These are phyloP conservation scores for Stenopsyche tienmushanensis DNA, from an alignment of 1,140 invertebrate genomes.

Conservation along the genomic window DNA sequence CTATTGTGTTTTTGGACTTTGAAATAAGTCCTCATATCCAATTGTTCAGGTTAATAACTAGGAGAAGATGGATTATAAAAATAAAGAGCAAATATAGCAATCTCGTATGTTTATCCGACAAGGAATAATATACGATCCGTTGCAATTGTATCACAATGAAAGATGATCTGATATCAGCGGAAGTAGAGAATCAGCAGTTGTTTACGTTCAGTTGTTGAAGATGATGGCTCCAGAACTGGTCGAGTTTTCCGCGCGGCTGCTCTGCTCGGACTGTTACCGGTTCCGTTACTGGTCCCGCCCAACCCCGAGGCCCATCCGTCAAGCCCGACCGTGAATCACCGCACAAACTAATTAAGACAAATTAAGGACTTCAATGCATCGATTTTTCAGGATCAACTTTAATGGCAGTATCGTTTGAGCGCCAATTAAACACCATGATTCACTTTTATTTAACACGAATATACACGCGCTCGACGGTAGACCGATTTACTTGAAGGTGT, in stretches of 20 bases:
- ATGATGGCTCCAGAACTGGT: too few relatives aligned
- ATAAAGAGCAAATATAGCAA: neutral
- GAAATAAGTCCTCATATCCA: too few relatives aligned
- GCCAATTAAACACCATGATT: neutral
- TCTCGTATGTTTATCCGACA: neutral
- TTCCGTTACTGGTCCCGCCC: neutral
- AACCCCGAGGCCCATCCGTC: neutral
- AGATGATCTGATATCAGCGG: too few relatives aligned
- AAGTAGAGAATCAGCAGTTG: too few relatives aligned
- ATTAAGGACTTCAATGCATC: neutral
- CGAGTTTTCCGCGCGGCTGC: neutral
- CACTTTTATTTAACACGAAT: neutral
- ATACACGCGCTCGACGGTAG: too few relatives aligned
- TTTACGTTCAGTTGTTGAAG: neutral
- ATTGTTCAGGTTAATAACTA: too few relatives aligned
- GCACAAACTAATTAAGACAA: neutral
- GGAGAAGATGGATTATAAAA: too few relatives aligned
- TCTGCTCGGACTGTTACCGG: neutral
- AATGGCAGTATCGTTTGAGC: too few relatives aligned
- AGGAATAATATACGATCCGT: neutral
- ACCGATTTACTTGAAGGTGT: too few relatives aligned
- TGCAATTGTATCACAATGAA: too few relatives aligned
- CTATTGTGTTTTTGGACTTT: too few relatives aligned
- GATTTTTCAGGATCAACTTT: too few relatives aligned
- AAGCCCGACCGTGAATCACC: neutral